Conservation (phyloP, 2,113 vertebrate genomes). For the Sylvia atricapilla region DNA sequence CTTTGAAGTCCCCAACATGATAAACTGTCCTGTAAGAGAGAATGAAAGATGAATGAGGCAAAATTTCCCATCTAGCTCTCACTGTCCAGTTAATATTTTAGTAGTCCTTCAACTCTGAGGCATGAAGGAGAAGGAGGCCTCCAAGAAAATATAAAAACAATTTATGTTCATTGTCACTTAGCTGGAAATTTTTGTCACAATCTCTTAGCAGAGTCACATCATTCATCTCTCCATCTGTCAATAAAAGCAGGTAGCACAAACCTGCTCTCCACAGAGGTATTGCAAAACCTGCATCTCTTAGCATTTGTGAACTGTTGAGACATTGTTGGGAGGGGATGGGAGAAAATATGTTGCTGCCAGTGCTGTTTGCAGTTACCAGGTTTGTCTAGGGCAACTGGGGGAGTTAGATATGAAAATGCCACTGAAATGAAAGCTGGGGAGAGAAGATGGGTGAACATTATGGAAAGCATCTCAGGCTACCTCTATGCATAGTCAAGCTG, state of each 20-base stretch:
- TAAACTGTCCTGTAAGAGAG: neutral
- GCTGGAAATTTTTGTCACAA: neutral
- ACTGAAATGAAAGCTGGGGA: neutral
- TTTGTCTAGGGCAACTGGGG: neutral
- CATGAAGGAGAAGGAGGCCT: neutral
- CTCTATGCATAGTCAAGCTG: neutral
- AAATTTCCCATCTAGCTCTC: neutral
- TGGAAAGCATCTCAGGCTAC: neutral
- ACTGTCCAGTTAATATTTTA: neutral
- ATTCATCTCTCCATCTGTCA: neutral
- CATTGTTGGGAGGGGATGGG: neutral
- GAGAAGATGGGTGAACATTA: neutral
- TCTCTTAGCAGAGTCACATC: neutral
- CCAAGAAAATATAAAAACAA: neutral
- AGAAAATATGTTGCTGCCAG: neutral
- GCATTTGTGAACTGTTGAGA: neutral
- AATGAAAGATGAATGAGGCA: constrained; percentile 12
- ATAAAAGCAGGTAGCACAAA: neutral
- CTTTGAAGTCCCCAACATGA: constrained; percentile 50
- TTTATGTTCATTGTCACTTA: neutral
- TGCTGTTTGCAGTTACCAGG: neutral
- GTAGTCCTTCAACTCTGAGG: neutral
- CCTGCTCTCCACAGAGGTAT: neutral
- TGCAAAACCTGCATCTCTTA: neutral
- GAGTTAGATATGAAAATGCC: neutral